These are phyloP conservation scores for Apoda limacodes DNA, from an alignment of 2,888 invertebrate species.

Conservation along the genomic window DNA sequence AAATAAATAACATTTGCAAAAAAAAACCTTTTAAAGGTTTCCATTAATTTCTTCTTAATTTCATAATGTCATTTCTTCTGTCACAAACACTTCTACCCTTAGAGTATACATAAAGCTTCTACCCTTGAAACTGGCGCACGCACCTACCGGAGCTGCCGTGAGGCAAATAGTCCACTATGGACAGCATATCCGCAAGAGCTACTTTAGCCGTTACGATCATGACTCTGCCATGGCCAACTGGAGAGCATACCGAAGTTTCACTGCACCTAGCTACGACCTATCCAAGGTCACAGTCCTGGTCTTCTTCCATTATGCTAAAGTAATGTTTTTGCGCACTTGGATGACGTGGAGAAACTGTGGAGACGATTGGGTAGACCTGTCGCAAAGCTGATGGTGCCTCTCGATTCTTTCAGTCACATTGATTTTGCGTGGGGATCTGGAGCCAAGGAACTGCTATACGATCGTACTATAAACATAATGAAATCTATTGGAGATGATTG, in stretches of 20 bases:
- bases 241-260: slow-evolving; percentile 55
- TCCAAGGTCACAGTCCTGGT: slow-evolving; percentile 69
- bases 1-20: no score
- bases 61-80: no score
- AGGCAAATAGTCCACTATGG: slow-evolving; percentile 79
- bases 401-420: slow-evolving; percentile 68
- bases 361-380: slow-evolving; percentile 63
- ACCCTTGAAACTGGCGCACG: slow-evolving; percentile 75
- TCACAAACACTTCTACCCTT: slow-evolving; percentile 70
- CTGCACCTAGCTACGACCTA: slow-evolving; percentile 72
- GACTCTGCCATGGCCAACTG: slow-evolving; percentile 62
- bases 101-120: slow-evolving; percentile 79
- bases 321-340: slow-evolving; percentile 72
- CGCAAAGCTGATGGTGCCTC: slow-evolving; percentile 57
- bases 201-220: slow-evolving; percentile 70
- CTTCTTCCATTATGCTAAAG: slow-evolving; percentile 73
- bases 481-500: no score
- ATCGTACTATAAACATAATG: slow-evolving; percentile 54
- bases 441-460: slow-evolving; percentile 60
- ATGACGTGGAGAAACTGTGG: slow-evolving; percentile 68
- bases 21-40: background rate
- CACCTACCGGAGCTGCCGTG: slow-evolving; percentile 77
- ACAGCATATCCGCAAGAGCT: slow-evolving; percentile 68
- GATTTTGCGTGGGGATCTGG: slow-evolving; percentile 73
- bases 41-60: no score